Evolutionary conservation across 2,797 vertebrate species (phyloP).

Genomic region (Mareca penelope): DNA sequence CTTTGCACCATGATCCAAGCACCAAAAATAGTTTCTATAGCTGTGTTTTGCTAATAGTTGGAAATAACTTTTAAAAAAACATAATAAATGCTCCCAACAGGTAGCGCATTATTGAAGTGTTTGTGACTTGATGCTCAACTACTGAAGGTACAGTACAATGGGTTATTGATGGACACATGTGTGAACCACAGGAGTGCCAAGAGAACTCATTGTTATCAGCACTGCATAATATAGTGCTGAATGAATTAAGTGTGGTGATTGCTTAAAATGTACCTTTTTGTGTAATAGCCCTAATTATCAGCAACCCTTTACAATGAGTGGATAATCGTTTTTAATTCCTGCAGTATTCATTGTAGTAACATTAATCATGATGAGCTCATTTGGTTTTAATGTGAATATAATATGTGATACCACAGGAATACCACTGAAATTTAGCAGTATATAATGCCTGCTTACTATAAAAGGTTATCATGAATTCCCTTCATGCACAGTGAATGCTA

Average conservation of each 20-base stretch:
- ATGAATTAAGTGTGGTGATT: constrained; percentile 68
- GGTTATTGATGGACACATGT: constrained; percentile 37
- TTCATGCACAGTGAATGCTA: not conserved
- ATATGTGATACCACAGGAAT: constrained; percentile 58
- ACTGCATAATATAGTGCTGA: constrained; percentile 54
- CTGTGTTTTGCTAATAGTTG: constrained; percentile 11
- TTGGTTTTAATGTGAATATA: constrained; percentile 70
- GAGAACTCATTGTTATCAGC: constrained; percentile 57
- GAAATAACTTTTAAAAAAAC: constrained; percentile 30
- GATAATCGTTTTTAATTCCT: constrained; percentile 76
- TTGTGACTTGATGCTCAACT: constrained; percentile 53
- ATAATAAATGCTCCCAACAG: constrained; percentile 36
- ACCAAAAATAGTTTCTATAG: not conserved
- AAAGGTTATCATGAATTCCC: not conserved
- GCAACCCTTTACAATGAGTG: constrained; percentile 68
- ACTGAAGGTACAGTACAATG: constrained; percentile 39
- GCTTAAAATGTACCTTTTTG: constrained; percentile 74
- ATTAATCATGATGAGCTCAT: constrained; percentile 74
- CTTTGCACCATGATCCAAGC: not conserved
- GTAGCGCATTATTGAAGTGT: constrained; percentile 46
- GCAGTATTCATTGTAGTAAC: constrained; percentile 54
- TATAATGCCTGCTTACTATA: constrained; percentile 9
- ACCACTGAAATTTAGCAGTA: constrained; percentile 31
- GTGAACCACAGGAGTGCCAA: constrained; percentile 48
- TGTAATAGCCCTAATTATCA: constrained; percentile 76